Evolutionary conservation across 35 echinoderm and acorn worm genomes (phyloP), one percentile per base, ranked within the genome.

Genomic region (Ophioderma brevispina): DNA sequence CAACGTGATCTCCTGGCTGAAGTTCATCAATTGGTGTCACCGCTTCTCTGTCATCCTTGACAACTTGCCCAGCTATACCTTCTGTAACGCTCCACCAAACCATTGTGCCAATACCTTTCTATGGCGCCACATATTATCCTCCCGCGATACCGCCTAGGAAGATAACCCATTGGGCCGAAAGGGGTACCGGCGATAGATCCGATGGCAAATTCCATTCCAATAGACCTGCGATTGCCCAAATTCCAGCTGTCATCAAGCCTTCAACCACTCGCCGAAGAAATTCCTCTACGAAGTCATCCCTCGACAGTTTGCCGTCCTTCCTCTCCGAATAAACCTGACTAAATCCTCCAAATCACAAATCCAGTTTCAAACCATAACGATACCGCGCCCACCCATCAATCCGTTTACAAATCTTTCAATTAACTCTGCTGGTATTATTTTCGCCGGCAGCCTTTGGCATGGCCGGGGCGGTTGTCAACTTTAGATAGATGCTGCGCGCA

Each of bases 1-100:
- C 76, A 15, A 92, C 50, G 21, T 92, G 90, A 38, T 92, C 90
- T 64, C 82, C 90, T 0, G 33, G 39, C 8, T 55, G 21, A 13
- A 92, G 40, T 28, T 92, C 82, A n/a, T 56, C 36, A 23, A 90
- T 64, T 6, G 36, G 33, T 25, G 36, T 78, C 14, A 36, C 55
- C 21, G 43, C 32, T n/a, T n/a, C n/a, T 11, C 33, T 33, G 83
- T 85, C 83, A 30, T 55, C 52, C 13, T 36, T 32, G 6, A 43
- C n/a, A n/a, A n/a, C 31, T 4, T 35, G 52, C 6, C 21, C 25
- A 25, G 43, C 36, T 37, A 32, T 35, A 3, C 63, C 0, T 8
- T 55, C 83, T 8, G 43, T 35, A 23, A 85, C 13, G 28, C 14
- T 43, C 17, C n/a, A n/a, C 83, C 83, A 1, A 37, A 0, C n/a